Conservation (phyloP, 2,113 vertebrate genomes). For the Dasyprocta punctata region DNA sequence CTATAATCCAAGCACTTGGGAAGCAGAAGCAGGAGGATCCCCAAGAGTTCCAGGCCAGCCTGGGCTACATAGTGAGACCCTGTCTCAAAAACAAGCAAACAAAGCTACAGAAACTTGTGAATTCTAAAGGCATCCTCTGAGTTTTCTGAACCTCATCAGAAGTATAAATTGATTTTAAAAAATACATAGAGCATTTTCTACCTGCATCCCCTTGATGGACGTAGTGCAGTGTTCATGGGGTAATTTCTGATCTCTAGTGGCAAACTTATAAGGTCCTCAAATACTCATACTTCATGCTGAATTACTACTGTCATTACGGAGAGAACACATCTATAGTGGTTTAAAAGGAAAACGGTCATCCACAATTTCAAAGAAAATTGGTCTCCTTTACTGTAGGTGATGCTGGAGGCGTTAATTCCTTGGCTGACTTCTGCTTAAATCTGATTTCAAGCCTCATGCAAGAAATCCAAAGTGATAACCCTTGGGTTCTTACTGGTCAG, state of each 20-base stretch:
- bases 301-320: not conserved
- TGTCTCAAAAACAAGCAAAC: not conserved
- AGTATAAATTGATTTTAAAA: not conserved
- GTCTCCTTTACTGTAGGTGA: not conserved
- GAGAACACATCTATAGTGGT: not conserved
- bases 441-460: not conserved
- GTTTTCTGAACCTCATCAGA: not conserved
- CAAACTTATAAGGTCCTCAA: not conserved
- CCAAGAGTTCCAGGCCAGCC: not conserved
- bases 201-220: not conserved
- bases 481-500: not conserved
- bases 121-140: not conserved
- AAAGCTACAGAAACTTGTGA: not conserved
- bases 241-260: slow-evolving; percentile 70
- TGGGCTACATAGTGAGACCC: not conserved
- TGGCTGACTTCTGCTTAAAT: not conserved
- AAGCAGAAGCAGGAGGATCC: not conserved
- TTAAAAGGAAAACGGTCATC: not conserved
- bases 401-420: not conserved
- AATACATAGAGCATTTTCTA: not conserved
- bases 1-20: not conserved
- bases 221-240: not conserved
- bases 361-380: not conserved
- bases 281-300: not conserved
- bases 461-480: not conserved